These are phyloP conservation scores for Drosophila antonietae DNA, from an alignment of 2,888 invertebrate species.

Conservation along the genomic window DNA sequence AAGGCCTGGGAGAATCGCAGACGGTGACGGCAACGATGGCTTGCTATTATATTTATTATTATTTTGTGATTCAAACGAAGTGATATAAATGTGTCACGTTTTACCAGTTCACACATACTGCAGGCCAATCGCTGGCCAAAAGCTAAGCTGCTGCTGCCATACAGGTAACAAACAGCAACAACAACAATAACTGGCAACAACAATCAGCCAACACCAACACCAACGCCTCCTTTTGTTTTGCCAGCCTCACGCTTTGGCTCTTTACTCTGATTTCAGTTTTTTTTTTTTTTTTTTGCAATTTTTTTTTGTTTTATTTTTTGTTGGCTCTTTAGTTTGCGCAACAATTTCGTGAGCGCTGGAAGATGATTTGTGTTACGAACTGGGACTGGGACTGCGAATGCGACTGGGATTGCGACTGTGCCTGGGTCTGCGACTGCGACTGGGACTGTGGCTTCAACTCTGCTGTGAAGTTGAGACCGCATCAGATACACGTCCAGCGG, in stretches of 20 bases:
- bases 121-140: conserved; percentile 57
- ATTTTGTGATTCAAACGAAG: conserved; percentile 83
- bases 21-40: conserved; percentile 21
- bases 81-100: conserved; percentile 85
- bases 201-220: conserved; percentile 79
- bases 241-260: conserved; percentile 77
- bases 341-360: conserved; percentile 84
- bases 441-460: conserved; percentile 24
- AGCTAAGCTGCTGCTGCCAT: conserved; percentile 55
- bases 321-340: conserved; percentile 77
- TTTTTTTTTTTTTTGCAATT: conserved; percentile 7
- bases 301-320: conserved; percentile 42
- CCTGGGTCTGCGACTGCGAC: conserved; percentile 29
- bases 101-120: conserved; percentile 84
- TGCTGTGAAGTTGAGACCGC: conserved; percentile 58
- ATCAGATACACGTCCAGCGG: conserved; percentile 80
- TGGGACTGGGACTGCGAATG: conserved; percentile 54
- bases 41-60: conserved; percentile 81
- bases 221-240: conserved; percentile 81
- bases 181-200: conserved; percentile 48
- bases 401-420: conserved; percentile 33
- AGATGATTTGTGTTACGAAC: conserved; percentile 81
- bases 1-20: conserved; percentile 56
- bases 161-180: conserved; percentile 66
- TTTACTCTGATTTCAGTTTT: conserved; percentile 75